phyloP scores from a whole-genome alignment of 2,888 invertebrate species.

The Strigamia transsilvanica region DNA sequence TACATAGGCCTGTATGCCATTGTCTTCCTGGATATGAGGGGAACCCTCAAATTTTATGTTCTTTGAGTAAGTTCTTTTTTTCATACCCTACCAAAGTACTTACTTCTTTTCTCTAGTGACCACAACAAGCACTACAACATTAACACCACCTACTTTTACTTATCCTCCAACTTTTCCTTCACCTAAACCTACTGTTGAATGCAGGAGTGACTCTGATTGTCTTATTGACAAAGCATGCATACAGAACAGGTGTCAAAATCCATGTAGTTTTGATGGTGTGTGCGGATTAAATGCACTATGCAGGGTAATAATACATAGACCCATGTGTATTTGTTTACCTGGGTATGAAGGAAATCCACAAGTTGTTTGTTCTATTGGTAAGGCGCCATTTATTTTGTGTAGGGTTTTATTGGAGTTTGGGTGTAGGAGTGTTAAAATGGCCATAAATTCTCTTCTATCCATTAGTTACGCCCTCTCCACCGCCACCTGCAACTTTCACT shows the following conservation, averaged over 20 bases:
- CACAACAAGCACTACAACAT: neutral
- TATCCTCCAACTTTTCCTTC: neutral
- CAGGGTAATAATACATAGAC: constrained; percentile 76
- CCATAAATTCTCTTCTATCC: too few species aligned
- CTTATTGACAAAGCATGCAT: constrained; percentile 86
- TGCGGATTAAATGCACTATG: constrained; percentile 86
- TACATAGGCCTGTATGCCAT: constrained; percentile 75
- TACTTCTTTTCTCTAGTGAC: neutral
- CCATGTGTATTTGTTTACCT: constrained; percentile 77
- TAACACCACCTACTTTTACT: neutral
- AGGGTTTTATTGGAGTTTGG: too few species aligned
- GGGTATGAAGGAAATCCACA: constrained; percentile 82
- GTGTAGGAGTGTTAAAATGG: too few species aligned
- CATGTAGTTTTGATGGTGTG: constrained; percentile 64
- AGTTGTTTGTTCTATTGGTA: constrained; percentile 76
- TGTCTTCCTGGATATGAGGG: constrained; percentile 78
- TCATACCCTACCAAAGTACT: neutral
- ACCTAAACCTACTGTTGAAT: constrained; percentile 54
- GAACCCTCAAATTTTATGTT: constrained; percentile 79
- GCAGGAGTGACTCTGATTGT: constrained; percentile 74
- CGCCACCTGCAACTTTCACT: too few species aligned
- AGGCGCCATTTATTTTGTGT: too few species aligned
- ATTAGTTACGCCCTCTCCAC: too few species aligned
- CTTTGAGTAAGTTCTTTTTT: constrained; percentile 57
- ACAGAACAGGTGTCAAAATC: constrained; percentile 77